Base-by-base conservation (phyloP, 2,797 vertebrate genomes). In the Lepilemur ruficaudatus region DNA sequence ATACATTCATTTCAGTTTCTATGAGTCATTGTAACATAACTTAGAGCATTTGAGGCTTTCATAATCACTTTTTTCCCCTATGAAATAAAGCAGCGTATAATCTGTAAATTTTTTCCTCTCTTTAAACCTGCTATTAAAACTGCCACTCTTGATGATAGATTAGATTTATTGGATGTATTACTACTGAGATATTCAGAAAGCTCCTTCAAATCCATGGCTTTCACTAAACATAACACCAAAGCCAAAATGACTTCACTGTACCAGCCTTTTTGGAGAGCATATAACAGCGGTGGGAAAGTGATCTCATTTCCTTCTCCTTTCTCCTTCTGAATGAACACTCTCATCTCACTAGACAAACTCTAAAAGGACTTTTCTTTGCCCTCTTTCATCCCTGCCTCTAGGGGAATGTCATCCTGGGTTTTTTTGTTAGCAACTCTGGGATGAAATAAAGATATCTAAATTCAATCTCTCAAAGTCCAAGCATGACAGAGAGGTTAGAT, bases 81-180 rank as follows among this genome's bases (percentile, higher is more conserved):
- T 80, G 28, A 92, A 95, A 83, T 63, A 85, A 91, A 96, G 73
- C 14, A 80, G 3, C 30, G 35, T 73, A 15, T 69, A 52, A 94
- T 72, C 25, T 75, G 20, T 25, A 82, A 43, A 8, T 61, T 75
- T 72, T 81, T 61, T 30, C 57, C 28, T 30, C 63, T 78, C 43
- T 81, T 17, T 35, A 89, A 88, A 38, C 30, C 32, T 82, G 46
- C 85, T 91, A 65, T 81, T 87, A 72, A 85, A 95, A 95, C 67
- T 72, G 69, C 70, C 88, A 12, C 70, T 72, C 28, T 88, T 78
- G 55, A 43, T 72, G 48, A 92, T 35, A 79, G 43, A 75, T 63
- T 69, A 69, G 67, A 79, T 67, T 82, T 93, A 79, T 72, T 52
- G 57, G 69, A 43, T 70, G 32, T 30, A 81, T 95, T 79, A 73